A percentile compares a stretch with the other conserved stretches of the same genome.
Conservation (phyloP, 2,113 vertebrate species). For the Myrmophylax atrothorax region DNA sequence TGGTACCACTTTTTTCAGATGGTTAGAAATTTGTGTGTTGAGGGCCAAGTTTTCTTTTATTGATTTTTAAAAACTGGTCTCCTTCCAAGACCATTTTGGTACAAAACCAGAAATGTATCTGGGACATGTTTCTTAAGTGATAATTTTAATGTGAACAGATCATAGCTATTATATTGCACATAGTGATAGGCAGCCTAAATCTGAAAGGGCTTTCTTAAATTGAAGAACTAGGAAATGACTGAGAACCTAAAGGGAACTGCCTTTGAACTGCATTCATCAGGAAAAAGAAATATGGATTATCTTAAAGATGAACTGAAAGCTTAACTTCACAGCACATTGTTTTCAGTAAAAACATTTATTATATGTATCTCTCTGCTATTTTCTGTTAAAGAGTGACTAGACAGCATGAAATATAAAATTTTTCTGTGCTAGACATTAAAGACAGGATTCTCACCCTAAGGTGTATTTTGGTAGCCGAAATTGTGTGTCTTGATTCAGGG, state of each 20-base stretch:
- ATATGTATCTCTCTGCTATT: background rate
- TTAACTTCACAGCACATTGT: background rate
- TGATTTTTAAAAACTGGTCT: background rate
- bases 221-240: background rate
- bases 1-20: background rate
- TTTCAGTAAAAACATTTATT: background rate
- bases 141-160: background rate
- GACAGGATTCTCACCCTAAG: background rate
- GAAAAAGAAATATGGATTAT: background rate
- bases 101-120: background rate
- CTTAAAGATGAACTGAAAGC: background rate
- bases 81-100: background rate
- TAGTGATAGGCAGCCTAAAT: background rate
- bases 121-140: background rate
- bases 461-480: background rate
- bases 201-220: background rate
- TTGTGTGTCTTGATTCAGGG: background rate
- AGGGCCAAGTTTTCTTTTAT: background rate
- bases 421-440: background rate
- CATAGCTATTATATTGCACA: background rate
- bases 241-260: background rate
- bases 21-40: background rate
- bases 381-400: background rate
- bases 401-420: background rate
- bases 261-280: background rate